These are phyloP conservation scores for Temnothorax unifasciatus DNA, from an alignment of 2,888 invertebrate species.

Conservation along the genomic window DNA sequence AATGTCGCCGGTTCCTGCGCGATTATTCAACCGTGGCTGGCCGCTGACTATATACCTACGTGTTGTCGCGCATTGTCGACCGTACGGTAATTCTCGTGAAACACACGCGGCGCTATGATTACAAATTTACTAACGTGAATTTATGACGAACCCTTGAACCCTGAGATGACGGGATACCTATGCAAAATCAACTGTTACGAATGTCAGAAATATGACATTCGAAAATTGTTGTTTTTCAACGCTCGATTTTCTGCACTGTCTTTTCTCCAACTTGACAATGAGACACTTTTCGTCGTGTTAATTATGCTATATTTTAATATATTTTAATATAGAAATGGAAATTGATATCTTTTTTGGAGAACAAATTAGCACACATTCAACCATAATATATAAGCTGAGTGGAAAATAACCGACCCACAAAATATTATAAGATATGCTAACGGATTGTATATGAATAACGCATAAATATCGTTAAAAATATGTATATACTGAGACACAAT, in stretches of 20 bases:
- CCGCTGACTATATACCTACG: neutral
- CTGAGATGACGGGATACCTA: neutral
- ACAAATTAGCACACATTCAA: neutral
- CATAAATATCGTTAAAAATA: constrained; percentile 6
- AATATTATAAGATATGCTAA: neutral
- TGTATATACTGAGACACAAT: neutral
- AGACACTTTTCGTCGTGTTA: neutral
- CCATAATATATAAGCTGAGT: neutral
- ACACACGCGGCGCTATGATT: constrained; percentile 19
- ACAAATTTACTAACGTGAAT: constrained; percentile 28
- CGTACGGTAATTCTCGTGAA: constrained; percentile 11
- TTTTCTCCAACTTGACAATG: neutral
- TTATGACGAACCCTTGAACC: constrained; percentile 36
- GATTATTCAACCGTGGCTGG: constrained; percentile 47
- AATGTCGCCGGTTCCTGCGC: constrained; percentile 39
- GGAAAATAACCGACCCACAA: neutral
- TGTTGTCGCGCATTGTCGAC: constrained; percentile 16
- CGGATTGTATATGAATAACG: neutral
- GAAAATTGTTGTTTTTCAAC: neutral
- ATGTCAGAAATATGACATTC: neutral
- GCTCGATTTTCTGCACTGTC: neutral
- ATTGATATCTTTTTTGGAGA: neutral
- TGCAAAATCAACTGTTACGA: neutral
- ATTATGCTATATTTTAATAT: neutral
- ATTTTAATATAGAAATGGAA: neutral